These are phyloP conservation scores for Oophaga sylvatica DNA, from an alignment of 2,797 vertebrate species.

Conservation along the genomic window DNA sequence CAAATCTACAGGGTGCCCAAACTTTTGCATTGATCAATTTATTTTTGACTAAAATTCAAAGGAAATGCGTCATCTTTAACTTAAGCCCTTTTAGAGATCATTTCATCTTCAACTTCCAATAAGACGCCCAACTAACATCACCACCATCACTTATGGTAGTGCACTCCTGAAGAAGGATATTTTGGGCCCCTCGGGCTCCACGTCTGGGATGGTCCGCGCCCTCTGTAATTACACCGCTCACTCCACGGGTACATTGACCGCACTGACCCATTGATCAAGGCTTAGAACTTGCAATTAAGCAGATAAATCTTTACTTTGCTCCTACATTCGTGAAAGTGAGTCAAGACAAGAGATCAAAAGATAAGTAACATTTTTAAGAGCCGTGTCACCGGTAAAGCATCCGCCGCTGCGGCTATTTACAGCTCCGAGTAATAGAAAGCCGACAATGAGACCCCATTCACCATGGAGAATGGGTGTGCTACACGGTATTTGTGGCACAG, in stretches of 20 bases:
- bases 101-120: no score
- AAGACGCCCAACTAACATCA: no score
- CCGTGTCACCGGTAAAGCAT: background rate
- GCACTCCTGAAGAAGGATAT: no score
- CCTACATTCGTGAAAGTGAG: no score
- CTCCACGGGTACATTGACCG: background rate
- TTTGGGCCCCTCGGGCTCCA: no score
- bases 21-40: no score
- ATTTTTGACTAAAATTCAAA: no score
- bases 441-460: background rate
- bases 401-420: background rate
- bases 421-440: background rate
- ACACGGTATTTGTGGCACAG: background rate
- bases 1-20: no score
- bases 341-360: background rate
- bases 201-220: no score
- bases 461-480: background rate
- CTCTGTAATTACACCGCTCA: background rate
- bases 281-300: background rate
- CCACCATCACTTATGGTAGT: no score
- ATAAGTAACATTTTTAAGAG: background rate
- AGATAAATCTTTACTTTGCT: background rate
- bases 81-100: no score
- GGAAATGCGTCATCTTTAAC: no score
- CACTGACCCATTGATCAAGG: slow-evolving; percentile 11